Conservation (phyloP, 2,113 vertebrate genomes). For the Meles meles region DNA sequence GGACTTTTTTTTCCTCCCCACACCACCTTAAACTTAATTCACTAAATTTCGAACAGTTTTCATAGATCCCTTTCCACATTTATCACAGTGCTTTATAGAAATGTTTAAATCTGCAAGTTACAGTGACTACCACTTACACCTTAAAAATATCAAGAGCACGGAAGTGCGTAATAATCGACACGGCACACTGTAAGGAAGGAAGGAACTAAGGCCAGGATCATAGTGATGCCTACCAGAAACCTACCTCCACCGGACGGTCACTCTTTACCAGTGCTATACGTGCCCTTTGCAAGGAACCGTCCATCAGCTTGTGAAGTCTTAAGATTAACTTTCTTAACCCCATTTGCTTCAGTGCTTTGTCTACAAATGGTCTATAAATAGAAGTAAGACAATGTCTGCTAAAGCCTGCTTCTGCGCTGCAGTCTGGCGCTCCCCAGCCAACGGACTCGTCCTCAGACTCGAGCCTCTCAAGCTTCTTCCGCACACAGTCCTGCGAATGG, state of each 20-base stretch:
- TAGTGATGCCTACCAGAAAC: slow-evolving; percentile 38
- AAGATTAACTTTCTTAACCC: slow-evolving; percentile 96
- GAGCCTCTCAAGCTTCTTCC: slow-evolving; percentile 84
- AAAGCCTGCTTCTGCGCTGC: slow-evolving; percentile 74
- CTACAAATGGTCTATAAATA: slow-evolving; percentile 98
- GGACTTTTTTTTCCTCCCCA: background rate
- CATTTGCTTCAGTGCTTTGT: slow-evolving; percentile 99
- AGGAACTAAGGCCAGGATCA: background rate
- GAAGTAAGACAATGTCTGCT: slow-evolving; percentile 91
- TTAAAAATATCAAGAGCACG: background rate
- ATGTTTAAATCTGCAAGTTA: background rate
- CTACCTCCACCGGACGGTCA: slow-evolving; percentile 90
- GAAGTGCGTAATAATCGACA: background rate
- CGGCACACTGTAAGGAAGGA: background rate
- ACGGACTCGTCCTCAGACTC: slow-evolving; percentile 89
- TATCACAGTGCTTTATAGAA: background rate
- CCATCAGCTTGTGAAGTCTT: slow-evolving; percentile 98
- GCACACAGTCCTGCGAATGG: slow-evolving; percentile 77
- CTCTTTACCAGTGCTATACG: slow-evolving; percentile 90
- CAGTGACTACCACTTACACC: background rate
- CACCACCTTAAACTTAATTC: background rate
- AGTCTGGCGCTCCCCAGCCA: slow-evolving; percentile 80
- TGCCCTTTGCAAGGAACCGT: slow-evolving; percentile 95
- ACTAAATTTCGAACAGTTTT: background rate
- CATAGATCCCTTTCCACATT: background rate